phyloP scores from a whole-genome alignment of 2,797 vertebrate species.

The Leontocebus nigricollis region DNA sequence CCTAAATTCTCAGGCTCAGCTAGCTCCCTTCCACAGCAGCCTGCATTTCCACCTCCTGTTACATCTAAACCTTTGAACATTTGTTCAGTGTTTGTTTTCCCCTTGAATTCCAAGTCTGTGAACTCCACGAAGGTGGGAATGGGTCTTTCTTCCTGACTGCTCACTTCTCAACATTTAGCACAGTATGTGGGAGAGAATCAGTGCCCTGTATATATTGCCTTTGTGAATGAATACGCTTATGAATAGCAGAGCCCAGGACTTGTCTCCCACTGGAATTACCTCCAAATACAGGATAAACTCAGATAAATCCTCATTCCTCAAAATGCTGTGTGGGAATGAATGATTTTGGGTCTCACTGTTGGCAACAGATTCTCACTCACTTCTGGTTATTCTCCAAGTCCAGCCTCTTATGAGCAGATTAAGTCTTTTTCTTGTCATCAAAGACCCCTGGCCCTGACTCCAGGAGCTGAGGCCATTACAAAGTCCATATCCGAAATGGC shows the following conservation, averaged over 20 bases:
- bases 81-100: background rate
- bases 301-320: background rate
- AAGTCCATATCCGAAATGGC: background rate
- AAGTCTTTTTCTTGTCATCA: background rate
- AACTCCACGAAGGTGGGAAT: background rate
- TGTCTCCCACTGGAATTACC: background rate
- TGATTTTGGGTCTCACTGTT: background rate
- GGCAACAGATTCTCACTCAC: background rate
- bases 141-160: background rate
- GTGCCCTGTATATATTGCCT: background rate
- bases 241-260: background rate
- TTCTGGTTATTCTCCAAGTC: background rate
- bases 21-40: background rate
- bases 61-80: background rate
- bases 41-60: background rate
- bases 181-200: background rate
- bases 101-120: background rate
- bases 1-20: background rate
- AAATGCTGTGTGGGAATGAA: background rate
- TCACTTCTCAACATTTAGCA: background rate
- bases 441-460: background rate
- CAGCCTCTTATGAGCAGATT: background rate
- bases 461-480: background rate
- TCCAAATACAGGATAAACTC: background rate
- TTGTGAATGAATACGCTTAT: background rate